Conservation (phyloP, 2,113 vertebrate species). For the Colistium nudipinnis region DNA sequence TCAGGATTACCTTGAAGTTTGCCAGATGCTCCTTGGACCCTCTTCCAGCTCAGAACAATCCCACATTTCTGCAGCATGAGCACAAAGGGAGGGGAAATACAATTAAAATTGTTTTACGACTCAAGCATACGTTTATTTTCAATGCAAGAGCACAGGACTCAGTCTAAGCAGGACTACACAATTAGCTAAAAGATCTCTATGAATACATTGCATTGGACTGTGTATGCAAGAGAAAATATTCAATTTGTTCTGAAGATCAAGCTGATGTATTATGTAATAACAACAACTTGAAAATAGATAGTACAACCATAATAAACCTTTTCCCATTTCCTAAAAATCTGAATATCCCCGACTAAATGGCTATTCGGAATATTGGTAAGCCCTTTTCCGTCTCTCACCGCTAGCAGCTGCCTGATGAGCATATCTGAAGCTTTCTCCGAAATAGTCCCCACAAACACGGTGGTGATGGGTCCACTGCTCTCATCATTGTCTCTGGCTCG, state of each 20-base stretch:
- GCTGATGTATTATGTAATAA: too few relatives aligned
- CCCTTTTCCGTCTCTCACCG: slow-evolving; percentile 82
- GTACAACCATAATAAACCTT: too few relatives aligned
- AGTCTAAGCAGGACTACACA: not conserved
- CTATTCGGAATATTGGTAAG: too few relatives aligned
- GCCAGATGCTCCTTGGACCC: slow-evolving; percentile 98
- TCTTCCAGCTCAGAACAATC: slow-evolving; percentile 98
- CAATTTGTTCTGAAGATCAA: too few relatives aligned
- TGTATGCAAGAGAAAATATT: too few relatives aligned
- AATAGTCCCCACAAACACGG: slow-evolving; percentile 98
- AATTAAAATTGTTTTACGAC: too few relatives aligned
- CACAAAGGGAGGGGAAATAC: slow-evolving; percentile 7
- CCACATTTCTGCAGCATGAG: slow-evolving; percentile 90
- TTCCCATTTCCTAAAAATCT: too few relatives aligned
- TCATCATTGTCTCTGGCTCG: slow-evolving; percentile 90
- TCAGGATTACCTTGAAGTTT: slow-evolving; percentile 93
- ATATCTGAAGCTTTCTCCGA: slow-evolving; percentile 99
- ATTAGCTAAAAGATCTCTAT: not conserved
- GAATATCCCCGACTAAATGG: too few relatives aligned
- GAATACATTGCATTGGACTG: not conserved
- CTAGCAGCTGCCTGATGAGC: slow-evolving; percentile 96
- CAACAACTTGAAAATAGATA: too few relatives aligned
- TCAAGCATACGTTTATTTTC: not conserved
- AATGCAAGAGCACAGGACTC: not conserved
- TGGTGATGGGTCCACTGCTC: slow-evolving; percentile 94